Percentiles rank a stretch among this genome's conserved stretches.
phyloP scores from a whole-genome alignment of 2,113 vertebrate species.

The Apodemus sylvaticus region DNA sequence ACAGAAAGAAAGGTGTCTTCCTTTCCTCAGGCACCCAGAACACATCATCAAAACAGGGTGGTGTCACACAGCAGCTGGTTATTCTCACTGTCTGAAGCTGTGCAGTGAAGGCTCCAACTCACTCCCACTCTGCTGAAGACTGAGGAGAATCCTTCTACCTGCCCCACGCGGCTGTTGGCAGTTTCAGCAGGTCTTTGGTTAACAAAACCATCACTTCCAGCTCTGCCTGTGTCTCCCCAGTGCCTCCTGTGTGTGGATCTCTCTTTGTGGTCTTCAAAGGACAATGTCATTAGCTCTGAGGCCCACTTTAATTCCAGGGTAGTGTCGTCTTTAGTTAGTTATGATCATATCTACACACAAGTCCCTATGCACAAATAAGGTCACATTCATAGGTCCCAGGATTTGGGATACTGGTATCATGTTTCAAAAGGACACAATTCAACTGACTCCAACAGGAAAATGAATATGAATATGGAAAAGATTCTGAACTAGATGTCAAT shows the following conservation, averaged over 20 bases:
- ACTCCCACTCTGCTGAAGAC: not conserved
- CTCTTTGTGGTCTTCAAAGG: not conserved
- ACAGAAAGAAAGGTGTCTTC: not conserved
- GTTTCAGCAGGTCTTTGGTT: not conserved
- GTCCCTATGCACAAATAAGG: not conserved
- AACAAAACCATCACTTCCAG: too few relatives aligned
- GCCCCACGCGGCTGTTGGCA: not conserved
- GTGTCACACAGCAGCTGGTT: not conserved
- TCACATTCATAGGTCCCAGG: not conserved
- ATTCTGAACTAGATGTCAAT: not conserved
- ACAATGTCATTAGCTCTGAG: not conserved
- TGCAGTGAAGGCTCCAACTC: not conserved
- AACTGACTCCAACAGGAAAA: not conserved
- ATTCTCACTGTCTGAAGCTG: not conserved
- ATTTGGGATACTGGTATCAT: not conserved
- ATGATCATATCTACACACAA: not conserved
- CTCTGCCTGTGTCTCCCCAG: not conserved
- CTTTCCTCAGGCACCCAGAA: not conserved
- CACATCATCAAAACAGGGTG: not conserved
- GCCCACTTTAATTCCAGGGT: not conserved
- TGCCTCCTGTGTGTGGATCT: not conserved
- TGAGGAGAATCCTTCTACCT: not conserved
- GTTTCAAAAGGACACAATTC: not conserved
- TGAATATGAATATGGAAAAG: not conserved
- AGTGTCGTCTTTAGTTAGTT: not conserved